Evolutionary conservation across 2,888 invertebrate genomes (phyloP), one percentile per base, ranked within the genome.

Genomic region (Antheraea yamamai): DNA sequence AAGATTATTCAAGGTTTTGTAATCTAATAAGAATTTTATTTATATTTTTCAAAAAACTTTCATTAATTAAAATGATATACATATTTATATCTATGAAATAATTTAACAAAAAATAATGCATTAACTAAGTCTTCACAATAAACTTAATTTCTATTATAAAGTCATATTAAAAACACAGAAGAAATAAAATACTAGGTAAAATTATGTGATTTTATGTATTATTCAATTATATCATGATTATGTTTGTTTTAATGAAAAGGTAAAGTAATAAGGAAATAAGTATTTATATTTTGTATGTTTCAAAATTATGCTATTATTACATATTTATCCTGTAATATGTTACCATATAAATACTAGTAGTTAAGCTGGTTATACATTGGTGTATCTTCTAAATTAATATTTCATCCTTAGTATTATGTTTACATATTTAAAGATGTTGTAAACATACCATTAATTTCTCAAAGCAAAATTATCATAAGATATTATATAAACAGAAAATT

Each of bases 381-480:
- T 64, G 14, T 26, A 26, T 64, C 26, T 64, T 64, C 26, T 4
- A 64, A 64, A 64, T 64, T 12, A 26, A 64, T 64, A 64, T 64
- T 64, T 26, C 64, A 64, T 26, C 64, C 61, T 23, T 12, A 61
- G 12, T 61, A 61, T 64, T 64, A 26, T 64, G 64, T 64, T 64
- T 64, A 64, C 14, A 64, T 12, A 64, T 64, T 64, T 23, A 26
- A 61, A 26, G 4, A 64, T 64, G 23, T 16, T 64, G 26, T 64
- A 64, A 64, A 64, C 64, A 64, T 14, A 23, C 64, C 26, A 64
- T 64, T 64, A 64, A 64, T 26, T 64, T 64, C 64, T 64, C 64
- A 23, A 23, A 64, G 26, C 23, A 26, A 64, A 64, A 64, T 64
- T 26, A 64, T 64, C 23, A 64, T 64, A 26, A 64, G 14, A 64